Evolutionary conservation across 1,140 invertebrate genomes (phyloP).

Genomic region (Drosophila dunni): DNA sequence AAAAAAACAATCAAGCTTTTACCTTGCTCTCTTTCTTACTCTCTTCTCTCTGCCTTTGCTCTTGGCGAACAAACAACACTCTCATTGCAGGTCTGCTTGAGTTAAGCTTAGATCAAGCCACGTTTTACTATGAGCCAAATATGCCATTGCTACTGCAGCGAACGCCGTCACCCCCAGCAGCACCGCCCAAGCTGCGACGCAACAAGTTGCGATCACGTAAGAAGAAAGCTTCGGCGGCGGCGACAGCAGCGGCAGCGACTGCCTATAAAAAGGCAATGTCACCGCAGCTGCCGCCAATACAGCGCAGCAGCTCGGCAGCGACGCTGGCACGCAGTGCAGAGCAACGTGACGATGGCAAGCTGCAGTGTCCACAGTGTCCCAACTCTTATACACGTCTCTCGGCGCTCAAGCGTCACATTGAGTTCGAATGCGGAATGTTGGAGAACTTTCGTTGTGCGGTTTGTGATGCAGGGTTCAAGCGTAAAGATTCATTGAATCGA

Average conservation of each 20-base stretch:
- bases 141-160: conserved; percentile 33
- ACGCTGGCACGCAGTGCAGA: conserved; percentile 59
- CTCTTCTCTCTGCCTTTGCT: conserved; percentile 49
- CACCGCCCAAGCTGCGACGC: conserved; percentile 45
- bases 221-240: conserved; percentile 21
- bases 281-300: conserved; percentile 29
- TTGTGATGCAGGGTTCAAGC: conserved; percentile 76
- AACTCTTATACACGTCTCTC: conserved; percentile 71
- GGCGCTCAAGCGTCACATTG: conserved; percentile 76
- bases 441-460: conserved; percentile 70
- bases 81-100: conserved; percentile 77
- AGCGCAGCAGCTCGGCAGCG: conserved; percentile 60
- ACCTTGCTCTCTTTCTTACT: conserved; percentile 44
- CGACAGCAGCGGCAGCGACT: background rate
- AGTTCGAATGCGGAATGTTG: conserved; percentile 59
- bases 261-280: conserved; percentile 37
- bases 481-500: conserved; percentile 80
- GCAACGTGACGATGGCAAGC: conserved; percentile 63
- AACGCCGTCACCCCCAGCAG: conserved; percentile 10
- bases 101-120: conserved; percentile 66
- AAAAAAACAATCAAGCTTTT: conserved; percentile 27
- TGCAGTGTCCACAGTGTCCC: conserved; percentile 72
- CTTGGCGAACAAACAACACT: conserved; percentile 51
- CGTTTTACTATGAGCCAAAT: conserved; percentile 68
- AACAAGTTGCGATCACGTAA: conserved; percentile 62